Evolutionary conservation across 2,113 vertebrate species (phyloP).

Genomic region (Protomyctophum bolini): DNA sequence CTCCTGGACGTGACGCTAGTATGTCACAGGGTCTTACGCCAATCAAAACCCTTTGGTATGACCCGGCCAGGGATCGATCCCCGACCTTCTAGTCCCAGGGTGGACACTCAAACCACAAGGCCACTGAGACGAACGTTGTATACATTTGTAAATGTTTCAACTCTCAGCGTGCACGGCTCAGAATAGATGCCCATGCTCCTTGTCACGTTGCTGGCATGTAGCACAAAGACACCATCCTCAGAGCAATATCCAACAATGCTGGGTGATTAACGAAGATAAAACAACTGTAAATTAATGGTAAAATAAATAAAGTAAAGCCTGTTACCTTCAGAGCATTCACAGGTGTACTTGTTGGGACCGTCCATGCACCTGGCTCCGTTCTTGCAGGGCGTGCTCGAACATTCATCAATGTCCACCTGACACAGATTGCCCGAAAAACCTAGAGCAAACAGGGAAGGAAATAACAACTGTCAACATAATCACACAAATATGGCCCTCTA

Average conservation of each 20-base stretch:
- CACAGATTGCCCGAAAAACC: conserved; percentile 92
- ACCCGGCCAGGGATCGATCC: too few relatives aligned
- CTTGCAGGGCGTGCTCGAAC: conserved; percentile 93
- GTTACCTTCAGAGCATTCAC: conserved; percentile 92
- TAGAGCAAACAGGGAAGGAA: conserved; percentile 46
- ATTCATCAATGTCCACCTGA: conserved; percentile 93
- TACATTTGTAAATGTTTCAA: too few relatives aligned
- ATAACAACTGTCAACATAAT: conserved; percentile 26
- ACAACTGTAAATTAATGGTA: background rate
- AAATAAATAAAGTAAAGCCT: background rate
- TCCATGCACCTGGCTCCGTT: conserved; percentile 94
- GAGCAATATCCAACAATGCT: background rate
- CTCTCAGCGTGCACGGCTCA: too few relatives aligned
- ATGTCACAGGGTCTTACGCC: too few relatives aligned
- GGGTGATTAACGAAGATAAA: background rate
- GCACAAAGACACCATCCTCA: background rate
- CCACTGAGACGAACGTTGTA: too few relatives aligned
- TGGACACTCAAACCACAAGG: too few relatives aligned
- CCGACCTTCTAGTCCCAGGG: too few relatives aligned
- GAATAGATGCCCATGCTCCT: too few relatives aligned
- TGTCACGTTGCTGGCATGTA: too few relatives aligned
- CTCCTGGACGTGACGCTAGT: too few relatives aligned
- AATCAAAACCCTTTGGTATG: too few relatives aligned
- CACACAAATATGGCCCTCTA: background rate
- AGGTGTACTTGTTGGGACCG: conserved; percentile 91